Conservation (phyloP, 2,888 invertebrate genomes). For the Branchellion lobata region DNA sequence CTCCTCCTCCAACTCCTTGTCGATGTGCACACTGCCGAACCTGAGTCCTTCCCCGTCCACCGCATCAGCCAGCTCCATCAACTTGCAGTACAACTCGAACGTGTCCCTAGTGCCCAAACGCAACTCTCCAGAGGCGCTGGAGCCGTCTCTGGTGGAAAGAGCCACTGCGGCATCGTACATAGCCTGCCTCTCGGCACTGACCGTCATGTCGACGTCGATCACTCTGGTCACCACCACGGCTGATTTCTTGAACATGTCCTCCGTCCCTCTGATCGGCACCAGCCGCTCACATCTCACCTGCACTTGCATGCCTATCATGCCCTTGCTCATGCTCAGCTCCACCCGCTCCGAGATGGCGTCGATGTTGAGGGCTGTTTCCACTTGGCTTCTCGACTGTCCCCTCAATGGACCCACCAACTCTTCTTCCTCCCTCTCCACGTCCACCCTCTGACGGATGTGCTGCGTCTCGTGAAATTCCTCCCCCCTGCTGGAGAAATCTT, state of each 20-base stretch:
- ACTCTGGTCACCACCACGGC: constrained; percentile 60
- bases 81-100: constrained; percentile 59
- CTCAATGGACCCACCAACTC: constrained; percentile 52
- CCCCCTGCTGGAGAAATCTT: background rate
- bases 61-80: constrained; percentile 59
- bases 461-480: background rate
- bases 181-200: constrained; percentile 58
- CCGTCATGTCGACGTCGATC: constrained; percentile 60
- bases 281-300: constrained; percentile 60
- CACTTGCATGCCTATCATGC: constrained; percentile 53
- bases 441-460: constrained; percentile 50
- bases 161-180: constrained; percentile 57
- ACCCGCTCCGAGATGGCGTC: constrained; percentile 54
- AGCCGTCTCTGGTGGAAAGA: background rate
- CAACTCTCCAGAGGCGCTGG: background rate
- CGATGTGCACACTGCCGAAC: constrained; percentile 47
- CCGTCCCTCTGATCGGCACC: constrained; percentile 58
- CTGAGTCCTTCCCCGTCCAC: constrained; percentile 53
- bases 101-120: constrained; percentile 58
- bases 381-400: background rate
- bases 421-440: constrained; percentile 53
- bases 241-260: constrained; percentile 61
- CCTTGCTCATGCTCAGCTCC: constrained; percentile 51
- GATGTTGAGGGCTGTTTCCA: constrained; percentile 52
- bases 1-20: constrained; percentile 49